Conservation (phyloP, 2,888 invertebrate genomes). For the Lutraria lutraria region DNA sequence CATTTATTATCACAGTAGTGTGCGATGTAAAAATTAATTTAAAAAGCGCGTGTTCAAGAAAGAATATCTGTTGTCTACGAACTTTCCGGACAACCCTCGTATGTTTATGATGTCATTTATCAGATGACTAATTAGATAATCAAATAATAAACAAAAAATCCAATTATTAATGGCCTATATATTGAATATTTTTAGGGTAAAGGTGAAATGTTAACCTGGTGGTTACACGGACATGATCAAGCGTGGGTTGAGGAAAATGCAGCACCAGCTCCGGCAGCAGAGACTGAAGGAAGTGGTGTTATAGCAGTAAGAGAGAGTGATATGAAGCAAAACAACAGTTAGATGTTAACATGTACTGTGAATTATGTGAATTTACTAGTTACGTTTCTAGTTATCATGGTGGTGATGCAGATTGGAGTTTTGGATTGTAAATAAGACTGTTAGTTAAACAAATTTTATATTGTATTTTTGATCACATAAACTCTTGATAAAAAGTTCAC, state of each 20-base stretch:
- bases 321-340: conserved; percentile 24
- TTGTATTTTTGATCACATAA: no score
- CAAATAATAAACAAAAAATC: no score
- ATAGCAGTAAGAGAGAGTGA: conserved; percentile 27
- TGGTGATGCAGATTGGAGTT: neutral
- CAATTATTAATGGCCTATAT: neutral
- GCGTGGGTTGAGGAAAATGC: neutral
- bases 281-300: conserved; percentile 18
- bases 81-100: no score
- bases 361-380: neutral
- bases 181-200: conserved; percentile 71
- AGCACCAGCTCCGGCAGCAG: neutral
- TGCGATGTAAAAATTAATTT: no score
- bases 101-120: no score
- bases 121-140: no score
- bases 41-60: no score
- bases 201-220: conserved; percentile 79
- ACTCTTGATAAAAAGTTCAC: no score
- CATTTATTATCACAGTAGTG: no score
- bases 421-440: neutral
- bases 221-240: conserved; percentile 65
- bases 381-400: neutral
- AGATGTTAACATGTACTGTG: neutral
- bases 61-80: no score
- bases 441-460: no score